Percentiles rank a stretch among this genome's conserved stretches.
Conservation (phyloP, 2,113 vertebrate genomes). For the Ramphastos sulfuratus region DNA sequence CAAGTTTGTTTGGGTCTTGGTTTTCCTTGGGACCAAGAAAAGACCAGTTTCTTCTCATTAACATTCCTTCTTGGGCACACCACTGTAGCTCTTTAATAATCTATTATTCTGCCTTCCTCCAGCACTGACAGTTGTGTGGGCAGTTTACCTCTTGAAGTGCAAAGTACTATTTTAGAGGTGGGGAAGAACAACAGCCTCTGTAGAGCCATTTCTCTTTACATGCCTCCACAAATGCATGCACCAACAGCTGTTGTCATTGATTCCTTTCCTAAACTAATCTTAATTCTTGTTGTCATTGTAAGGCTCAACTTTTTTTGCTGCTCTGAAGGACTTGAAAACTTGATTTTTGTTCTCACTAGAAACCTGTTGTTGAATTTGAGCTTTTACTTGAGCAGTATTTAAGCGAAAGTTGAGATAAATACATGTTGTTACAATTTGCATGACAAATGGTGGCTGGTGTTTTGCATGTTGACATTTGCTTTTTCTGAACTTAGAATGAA, state of each 20-base stretch:
- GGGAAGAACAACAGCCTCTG: slow-evolving; percentile 39
- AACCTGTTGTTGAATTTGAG: neutral
- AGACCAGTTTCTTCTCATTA: neutral
- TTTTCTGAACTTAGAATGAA: neutral
- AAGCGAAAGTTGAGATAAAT: neutral
- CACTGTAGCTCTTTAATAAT: neutral
- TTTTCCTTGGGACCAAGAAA: neutral
- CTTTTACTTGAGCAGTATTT: neutral
- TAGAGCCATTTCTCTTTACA: slow-evolving; percentile 26
- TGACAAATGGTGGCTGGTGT: neutral
- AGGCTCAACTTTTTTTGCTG: neutral
- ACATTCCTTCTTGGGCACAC: neutral
- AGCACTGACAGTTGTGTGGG: slow-evolving; percentile 37
- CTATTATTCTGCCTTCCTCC: neutral
- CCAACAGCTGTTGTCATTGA: slow-evolving; percentile 26
- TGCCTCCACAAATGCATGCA: slow-evolving; percentile 27
- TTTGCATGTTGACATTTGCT: neutral
- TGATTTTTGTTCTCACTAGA: neutral
- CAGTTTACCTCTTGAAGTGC: slow-evolving; percentile 53
- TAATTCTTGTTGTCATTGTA: neutral
- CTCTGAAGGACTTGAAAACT: neutral
- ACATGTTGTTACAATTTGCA: neutral
- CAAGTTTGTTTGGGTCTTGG: neutral
- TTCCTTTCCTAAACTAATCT: neutral
- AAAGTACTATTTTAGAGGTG: slow-evolving; percentile 56